phyloP scores from a whole-genome alignment of 2,797 vertebrate genomes.

The Miichthys miiuy region DNA sequence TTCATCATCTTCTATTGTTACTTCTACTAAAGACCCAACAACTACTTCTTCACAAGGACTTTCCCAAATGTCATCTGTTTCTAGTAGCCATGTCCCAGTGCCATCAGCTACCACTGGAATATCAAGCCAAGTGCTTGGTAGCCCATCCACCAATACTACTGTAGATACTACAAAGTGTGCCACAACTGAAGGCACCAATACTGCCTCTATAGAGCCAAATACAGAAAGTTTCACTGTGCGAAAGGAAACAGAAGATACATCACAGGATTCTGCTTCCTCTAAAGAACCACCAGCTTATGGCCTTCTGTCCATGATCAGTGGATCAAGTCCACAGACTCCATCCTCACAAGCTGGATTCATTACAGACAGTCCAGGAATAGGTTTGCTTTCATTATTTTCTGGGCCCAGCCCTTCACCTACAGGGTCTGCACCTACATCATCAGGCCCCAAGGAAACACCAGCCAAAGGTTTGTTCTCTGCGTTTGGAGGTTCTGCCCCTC shows the following conservation, averaged over 20 bases:
- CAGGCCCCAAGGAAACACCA: slow-evolving; percentile 70
- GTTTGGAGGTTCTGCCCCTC: slow-evolving; percentile 75
- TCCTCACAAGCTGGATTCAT: slow-evolving; percentile 46
- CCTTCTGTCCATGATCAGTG: slow-evolving; percentile 57
- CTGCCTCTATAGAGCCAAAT: slow-evolving; percentile 31
- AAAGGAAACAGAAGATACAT: slow-evolving; percentile 50
- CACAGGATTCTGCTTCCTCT: slow-evolving; percentile 35
- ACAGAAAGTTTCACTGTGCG: slow-evolving; percentile 27
- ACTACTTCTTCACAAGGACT: slow-evolving; percentile 36
- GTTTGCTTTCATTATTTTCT: slow-evolving; percentile 81
- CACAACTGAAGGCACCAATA: slow-evolving; percentile 35
- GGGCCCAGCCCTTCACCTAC: slow-evolving; percentile 43
- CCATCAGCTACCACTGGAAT: slow-evolving; percentile 36
- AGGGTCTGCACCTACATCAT: slow-evolving; percentile 44
- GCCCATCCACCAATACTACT: slow-evolving; percentile 29
- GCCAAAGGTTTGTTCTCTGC: slow-evolving; percentile 75
- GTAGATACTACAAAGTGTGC: slow-evolving; percentile 4
- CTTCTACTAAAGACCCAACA: slow-evolving; percentile 42
- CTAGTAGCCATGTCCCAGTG: slow-evolving; percentile 38
- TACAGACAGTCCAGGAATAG: slow-evolving; percentile 72
- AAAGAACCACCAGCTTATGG: slow-evolving; percentile 51
- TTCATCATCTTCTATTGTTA: slow-evolving; percentile 30
- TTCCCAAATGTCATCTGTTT: slow-evolving; percentile 53
- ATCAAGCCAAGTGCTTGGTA: slow-evolving; percentile 34
- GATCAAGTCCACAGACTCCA: slow-evolving; percentile 43